Evolutionary conservation across 2,888 invertebrate genomes (phyloP).

Genomic region (Julus scanicus): DNA sequence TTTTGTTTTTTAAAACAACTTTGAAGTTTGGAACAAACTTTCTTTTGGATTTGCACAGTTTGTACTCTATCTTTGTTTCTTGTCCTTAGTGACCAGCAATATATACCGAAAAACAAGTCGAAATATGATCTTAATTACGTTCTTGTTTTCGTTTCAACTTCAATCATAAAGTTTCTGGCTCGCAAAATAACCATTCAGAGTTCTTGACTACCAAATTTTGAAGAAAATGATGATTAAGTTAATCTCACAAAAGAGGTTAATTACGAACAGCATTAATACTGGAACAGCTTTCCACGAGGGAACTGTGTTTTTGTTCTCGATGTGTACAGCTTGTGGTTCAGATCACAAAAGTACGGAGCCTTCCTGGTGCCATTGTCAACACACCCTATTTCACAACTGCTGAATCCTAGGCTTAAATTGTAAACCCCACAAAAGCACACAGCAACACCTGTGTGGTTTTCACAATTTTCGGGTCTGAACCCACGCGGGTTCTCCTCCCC

Average conservation of each 20-base stretch:
- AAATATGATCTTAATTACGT: too few relatives aligned
- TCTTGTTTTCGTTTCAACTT: too few relatives aligned
- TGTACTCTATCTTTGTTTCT: too few relatives aligned
- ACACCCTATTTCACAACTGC: neutral
- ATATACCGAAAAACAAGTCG: too few relatives aligned
- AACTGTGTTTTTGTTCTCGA: neutral
- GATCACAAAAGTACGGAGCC: neutral
- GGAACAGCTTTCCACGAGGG: neutral
- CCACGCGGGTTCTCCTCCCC: neutral
- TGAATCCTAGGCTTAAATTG: neutral
- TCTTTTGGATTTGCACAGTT: too few relatives aligned
- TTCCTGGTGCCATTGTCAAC: neutral
- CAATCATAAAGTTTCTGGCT: neutral
- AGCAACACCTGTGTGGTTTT: neutral
- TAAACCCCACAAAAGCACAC: neutral
- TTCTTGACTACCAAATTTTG: neutral
- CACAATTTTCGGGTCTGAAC: slow-evolving; percentile 18
- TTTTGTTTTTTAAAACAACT: too few relatives aligned
- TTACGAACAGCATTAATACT: neutral
- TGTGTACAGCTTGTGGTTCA: neutral
- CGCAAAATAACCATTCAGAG: neutral
- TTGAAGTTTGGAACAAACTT: too few relatives aligned
- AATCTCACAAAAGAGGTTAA: neutral
- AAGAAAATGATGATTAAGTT: neutral
- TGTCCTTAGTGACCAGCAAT: too few relatives aligned